Evolutionary conservation across 2,113 vertebrate genomes (phyloP).

Genomic region (Probosciger aterrimus): DNA sequence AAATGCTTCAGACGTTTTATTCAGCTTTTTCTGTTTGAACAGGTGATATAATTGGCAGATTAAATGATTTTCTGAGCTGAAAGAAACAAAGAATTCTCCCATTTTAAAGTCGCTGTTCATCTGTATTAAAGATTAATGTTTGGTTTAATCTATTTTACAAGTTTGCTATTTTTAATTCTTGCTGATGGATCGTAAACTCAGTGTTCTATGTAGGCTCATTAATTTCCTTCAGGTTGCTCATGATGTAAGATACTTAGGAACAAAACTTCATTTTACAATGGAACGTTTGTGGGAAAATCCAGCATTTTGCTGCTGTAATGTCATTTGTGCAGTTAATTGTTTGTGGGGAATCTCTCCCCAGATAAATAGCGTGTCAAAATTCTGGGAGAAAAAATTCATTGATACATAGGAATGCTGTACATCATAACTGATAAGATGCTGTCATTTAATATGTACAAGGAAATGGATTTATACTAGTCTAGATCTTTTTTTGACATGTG

Average conservation of each 20-base stretch:
- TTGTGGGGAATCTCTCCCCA: background rate
- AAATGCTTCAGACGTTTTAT: background rate
- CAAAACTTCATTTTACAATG: background rate
- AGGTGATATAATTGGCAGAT: background rate
- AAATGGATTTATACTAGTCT: background rate
- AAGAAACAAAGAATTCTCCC: background rate
- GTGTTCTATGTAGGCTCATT: background rate
- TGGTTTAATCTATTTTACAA: background rate
- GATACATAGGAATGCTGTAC: background rate
- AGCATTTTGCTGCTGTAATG: background rate
- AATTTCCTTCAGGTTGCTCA: background rate
- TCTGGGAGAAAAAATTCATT: background rate
- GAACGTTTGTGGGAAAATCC: background rate
- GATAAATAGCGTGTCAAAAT: background rate
- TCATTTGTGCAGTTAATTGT: background rate
- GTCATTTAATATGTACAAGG: background rate
- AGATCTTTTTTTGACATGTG: conserved; percentile 38
- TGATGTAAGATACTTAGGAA: background rate
- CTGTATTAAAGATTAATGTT: background rate
- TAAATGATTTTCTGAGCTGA: background rate
- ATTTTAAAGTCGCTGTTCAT: background rate
- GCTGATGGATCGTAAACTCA: background rate
- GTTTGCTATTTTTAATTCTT: background rate
- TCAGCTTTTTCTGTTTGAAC: background rate
- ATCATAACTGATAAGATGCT: background rate